Evolutionary conservation across 2,797 vertebrate species (phyloP), one percentile per base, ranked within the genome.

Genomic region (Eurystomus glaucurus): DNA sequence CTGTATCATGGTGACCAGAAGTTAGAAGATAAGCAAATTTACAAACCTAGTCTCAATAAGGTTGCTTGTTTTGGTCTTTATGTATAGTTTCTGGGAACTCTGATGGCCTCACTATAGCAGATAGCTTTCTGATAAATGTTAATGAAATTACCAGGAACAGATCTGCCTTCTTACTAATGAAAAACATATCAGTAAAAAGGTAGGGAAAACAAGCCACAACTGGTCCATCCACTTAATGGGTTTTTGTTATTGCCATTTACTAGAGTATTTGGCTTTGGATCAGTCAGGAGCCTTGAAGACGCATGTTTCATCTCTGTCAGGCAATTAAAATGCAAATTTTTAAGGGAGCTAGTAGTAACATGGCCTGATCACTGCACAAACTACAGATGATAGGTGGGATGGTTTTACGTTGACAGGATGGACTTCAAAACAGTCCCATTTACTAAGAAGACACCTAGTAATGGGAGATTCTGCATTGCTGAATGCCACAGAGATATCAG

Each of bases 21-120:
- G 80, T 94, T 93, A 93, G 82, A 92, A 80, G 55, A 95, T 96
- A 92, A 96, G 86, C 82, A 88, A 87, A 94, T 89, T 78, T 87
- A 66, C 78, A 95, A 97, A 95, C 96, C 91, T 97, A 81, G 86
- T 94, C 77, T 97, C 94, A 92, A 80, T 77, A 75, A 88, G 62
- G 90, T 87, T 84, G 91, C 93, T 94, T 93, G 80, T 92, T 96
- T 96, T 92, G 66, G 75, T 83, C 80, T 95, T 95, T 97, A 93
- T 89, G 92, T 88, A 7, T 92, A 87, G 95, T 92, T 95, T 52
- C 80, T 1, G 4, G 88, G 57, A 90, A 94, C 65, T 28, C 78
- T 96, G 79, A 70, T 90, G 85, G 94, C 62, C 91, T 79, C 69
- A 23, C 57, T 88, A 14, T 3, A 41, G 82, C 62, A 95, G 79